Base-by-base conservation (phyloP, 2,888 invertebrate genomes). In the Tyria jacobaeae region DNA sequence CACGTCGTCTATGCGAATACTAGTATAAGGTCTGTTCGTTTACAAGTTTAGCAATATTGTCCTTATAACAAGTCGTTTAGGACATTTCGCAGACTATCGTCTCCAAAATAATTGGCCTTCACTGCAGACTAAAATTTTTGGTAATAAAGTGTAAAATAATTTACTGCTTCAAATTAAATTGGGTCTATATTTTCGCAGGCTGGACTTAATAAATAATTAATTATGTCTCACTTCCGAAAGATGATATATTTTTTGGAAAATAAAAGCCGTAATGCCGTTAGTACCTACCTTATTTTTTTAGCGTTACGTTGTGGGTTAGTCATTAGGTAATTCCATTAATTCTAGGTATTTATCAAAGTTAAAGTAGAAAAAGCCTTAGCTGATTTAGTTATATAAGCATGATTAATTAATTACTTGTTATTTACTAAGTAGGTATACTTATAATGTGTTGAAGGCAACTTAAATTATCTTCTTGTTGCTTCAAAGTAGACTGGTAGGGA, bases 1-100 rank as follows among this genome's bases (percentile, higher is more conserved):
- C 69, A 67, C 66, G 70, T 70, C 61, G 58, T 68, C 73, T 67
- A 75, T 68, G 66, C 69, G 60, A 56, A 71, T 70, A 72, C 66
- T 67, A 68, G 70, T 53, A 57, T 75, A 72, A 75, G 64, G 68
- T 59, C 21, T 57, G 57, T 54, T 66, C 60, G 37, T 66, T 60
- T 50, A 54, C 50, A 2, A 3, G 44, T 21, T 15, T 34, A 35
- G 37, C 17, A 48, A 51, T 59, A 62, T 51, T 66, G 60, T 75
- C 41, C 48, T 58, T 59, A 62, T 54, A 37, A 64, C 65, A 75
- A 54, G 51, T 59, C 63, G 64, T 70, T 53, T 57, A 59, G 57
- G 61, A 68, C 9, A 58, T 56, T 73, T 48, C 57, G 17, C 44
- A 56, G 59, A 65, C 53, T 53, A 68, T 53, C 44, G 47, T 49